Percentiles rank a stretch among this genome's conserved stretches.
These are phyloP conservation scores for Blastobasis lacticolella DNA, from an alignment of 2,888 invertebrate species.

Conservation along the genomic window DNA sequence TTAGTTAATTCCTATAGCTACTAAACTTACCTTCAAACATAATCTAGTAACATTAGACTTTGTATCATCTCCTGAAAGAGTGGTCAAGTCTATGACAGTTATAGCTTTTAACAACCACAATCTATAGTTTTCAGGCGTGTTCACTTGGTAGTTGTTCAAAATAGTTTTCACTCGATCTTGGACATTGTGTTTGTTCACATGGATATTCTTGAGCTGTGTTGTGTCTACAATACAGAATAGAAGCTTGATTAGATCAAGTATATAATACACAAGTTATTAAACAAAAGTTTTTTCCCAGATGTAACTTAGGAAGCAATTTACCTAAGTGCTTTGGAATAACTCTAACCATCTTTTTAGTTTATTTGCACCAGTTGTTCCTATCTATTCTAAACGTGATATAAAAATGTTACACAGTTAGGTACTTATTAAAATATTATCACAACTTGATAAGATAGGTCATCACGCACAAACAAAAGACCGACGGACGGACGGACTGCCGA, in stretches of 20 bases:
- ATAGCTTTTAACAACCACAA: conserved; percentile 89
- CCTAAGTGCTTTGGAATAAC: conserved; percentile 22
- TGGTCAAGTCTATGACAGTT: conserved; percentile 93
- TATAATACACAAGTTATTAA: background rate
- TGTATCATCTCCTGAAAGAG: conserved; percentile 89
- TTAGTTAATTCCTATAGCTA: too few species aligned
- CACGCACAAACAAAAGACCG: too few species aligned
- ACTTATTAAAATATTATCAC: too few species aligned
- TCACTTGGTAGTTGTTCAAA: conserved; percentile 38
- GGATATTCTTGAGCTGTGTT: conserved; percentile 29
- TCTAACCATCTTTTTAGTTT: conserved; percentile 20
- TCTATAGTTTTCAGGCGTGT: conserved; percentile 69
- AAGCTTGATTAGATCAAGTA: background rate
- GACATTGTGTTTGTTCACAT: conserved; percentile 43
- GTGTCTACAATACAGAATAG: conserved; percentile 26
- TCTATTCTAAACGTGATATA: too few species aligned
- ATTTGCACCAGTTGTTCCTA: too few species aligned
- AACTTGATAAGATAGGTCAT: too few species aligned
- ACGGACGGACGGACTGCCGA: too few species aligned
- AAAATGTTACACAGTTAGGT: too few species aligned
- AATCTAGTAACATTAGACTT: conserved; percentile 84
- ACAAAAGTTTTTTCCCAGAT: background rate
- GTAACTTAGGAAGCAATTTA: conserved; percentile 11
- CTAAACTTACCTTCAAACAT: conserved; percentile 80
- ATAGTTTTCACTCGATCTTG: conserved; percentile 45